Evolutionary conservation across 2,888 invertebrate species (phyloP).

Genomic region (Drosophila pseudotalamancana): DNA sequence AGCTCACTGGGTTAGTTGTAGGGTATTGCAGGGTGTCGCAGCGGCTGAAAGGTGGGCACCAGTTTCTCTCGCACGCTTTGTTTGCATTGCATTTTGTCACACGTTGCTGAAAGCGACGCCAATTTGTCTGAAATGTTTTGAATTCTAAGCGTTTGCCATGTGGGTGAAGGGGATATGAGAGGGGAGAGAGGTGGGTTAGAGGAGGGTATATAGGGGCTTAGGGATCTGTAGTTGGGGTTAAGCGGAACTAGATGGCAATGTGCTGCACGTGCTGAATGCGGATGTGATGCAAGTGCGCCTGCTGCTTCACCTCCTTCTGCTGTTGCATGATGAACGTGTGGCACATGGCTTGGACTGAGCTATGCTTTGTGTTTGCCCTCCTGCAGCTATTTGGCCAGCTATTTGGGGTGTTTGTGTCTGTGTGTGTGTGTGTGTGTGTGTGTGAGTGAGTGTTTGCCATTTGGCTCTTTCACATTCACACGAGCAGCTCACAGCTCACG

Average conservation of each 20-base stretch:
- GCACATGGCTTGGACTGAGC: conserved; percentile 11
- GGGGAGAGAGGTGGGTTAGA: neutral
- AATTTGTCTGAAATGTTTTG: conserved; percentile 79
- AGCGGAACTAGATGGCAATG: conserved; percentile 43
- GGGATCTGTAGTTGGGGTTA: neutral
- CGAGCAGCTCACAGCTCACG: conserved; percentile 12
- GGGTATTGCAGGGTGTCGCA: neutral
- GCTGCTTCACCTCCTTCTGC: neutral
- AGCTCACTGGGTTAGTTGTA: neutral
- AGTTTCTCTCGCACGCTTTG: conserved; percentile 22
- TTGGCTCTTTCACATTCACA: conserved; percentile 58
- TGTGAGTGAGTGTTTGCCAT: conserved; percentile 22
- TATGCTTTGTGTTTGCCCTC: conserved; percentile 21
- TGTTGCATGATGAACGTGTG: conserved; percentile 27
- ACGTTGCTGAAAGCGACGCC: conserved; percentile 77
- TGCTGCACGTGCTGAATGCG: conserved; percentile 48
- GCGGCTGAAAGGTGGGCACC: neutral
- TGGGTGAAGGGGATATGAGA: neutral
- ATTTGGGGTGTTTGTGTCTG: neutral
- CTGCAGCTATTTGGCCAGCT: conserved; percentile 33
- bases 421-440: conserved; percentile 16
- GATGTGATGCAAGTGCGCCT: conserved; percentile 43
- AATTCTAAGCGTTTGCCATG: conserved; percentile 56
- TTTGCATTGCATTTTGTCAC: conserved; percentile 78
- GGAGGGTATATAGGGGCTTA: no score